These are phyloP conservation scores for Aphelenchoides avenae DNA, from an alignment of 1,140 invertebrate genomes.

Conservation along the genomic window DNA sequence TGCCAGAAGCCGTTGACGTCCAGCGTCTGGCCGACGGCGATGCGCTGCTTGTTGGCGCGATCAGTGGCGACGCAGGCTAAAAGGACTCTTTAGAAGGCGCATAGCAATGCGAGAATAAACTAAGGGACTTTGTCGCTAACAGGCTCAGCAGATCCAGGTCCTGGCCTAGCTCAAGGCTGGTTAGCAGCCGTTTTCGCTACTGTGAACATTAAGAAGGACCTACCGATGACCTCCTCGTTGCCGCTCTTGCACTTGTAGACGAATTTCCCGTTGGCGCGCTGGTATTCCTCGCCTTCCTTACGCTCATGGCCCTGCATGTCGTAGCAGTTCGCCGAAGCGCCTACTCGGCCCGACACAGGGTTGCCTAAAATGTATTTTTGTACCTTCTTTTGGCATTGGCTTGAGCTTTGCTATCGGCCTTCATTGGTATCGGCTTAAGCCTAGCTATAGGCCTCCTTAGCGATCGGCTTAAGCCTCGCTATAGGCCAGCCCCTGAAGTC, in stretches of 20 bases:
- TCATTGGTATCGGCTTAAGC: not conserved
- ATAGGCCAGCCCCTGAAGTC: too few relatives aligned
- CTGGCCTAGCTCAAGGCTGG: too few relatives aligned
- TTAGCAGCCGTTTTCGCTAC: constrained; percentile 2
- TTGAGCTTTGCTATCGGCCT: not conserved
- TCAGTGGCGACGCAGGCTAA: constrained; percentile 29
- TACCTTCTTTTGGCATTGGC: not conserved
- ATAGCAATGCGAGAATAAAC: not conserved
- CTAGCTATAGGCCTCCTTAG: not conserved
- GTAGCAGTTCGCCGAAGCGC: constrained; percentile 12
- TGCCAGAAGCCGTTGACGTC: constrained; percentile 29
- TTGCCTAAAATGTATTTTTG: constrained; percentile 16
- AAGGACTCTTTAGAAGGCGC: not conserved
- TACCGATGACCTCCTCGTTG: constrained; percentile 37
- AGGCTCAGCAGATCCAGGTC: too few relatives aligned
- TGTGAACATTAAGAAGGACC: constrained; percentile 1
- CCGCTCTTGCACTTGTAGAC: constrained; percentile 44
- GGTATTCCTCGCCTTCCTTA: constrained; percentile 32
- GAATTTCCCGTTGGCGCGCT: constrained; percentile 44
- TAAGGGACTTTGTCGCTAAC: too few relatives aligned
- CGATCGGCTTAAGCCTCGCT: constrained; percentile 2
- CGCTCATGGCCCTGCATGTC: constrained; percentile 28
- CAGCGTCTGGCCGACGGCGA: constrained; percentile 22
- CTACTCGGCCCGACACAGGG: not conserved
- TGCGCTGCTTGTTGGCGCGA: constrained; percentile 21